phyloP scores from a whole-genome alignment of 2,888 invertebrate species.

The Trichopoda pennipes region DNA sequence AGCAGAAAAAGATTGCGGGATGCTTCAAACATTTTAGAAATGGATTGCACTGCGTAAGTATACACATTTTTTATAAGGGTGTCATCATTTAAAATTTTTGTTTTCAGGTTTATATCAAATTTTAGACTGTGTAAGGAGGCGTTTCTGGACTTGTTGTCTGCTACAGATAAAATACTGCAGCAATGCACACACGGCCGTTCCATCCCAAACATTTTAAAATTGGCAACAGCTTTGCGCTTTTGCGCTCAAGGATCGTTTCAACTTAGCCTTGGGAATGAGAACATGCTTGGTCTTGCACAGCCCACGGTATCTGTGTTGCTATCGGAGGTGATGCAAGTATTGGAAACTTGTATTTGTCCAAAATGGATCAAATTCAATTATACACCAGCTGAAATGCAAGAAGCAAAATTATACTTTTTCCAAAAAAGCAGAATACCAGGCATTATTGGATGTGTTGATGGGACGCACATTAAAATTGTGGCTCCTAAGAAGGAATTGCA shows the following conservation, averaged over 20 bases:
- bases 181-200: conserved; percentile 9
- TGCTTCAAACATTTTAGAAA: neutral
- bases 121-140: conserved; percentile 6
- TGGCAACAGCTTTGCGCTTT: conserved; percentile 4
- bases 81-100: too few species aligned
- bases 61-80: neutral
- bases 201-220: conserved; percentile 10
- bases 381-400: neutral
- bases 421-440: conserved; percentile 24
- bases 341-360: conserved; percentile 18
- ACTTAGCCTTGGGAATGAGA: conserved; percentile 13
- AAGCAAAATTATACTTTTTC: conserved; percentile 22
- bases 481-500: too few species aligned
- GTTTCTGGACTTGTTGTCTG: conserved; percentile 1
- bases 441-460: too few species aligned
- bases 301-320: neutral
- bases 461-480: too few species aligned
- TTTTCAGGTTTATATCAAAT: neutral
- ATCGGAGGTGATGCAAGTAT: conserved; percentile 4
- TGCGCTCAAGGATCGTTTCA: conserved; percentile 25
- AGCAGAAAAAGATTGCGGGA: neutral
- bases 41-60: neutral
- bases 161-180: neutral
- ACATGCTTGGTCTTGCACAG: too few species aligned
- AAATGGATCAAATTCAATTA: conserved; percentile 16